Evolutionary conservation across 1,140 invertebrate species (phyloP).

Genomic region (Drosophila sp.): DNA sequence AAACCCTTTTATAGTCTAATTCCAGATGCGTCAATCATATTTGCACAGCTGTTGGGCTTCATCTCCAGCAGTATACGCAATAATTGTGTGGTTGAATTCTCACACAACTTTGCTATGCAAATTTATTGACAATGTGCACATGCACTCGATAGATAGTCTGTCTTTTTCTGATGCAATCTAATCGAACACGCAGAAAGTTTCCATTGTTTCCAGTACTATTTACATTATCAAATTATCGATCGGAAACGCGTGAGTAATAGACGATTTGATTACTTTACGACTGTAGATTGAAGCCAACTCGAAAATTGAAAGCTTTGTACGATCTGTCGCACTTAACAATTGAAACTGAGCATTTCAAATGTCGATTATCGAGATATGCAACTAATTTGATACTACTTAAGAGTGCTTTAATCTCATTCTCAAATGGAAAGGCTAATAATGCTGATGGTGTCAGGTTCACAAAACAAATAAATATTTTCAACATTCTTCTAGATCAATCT

Average conservation of each 20-base stretch:
- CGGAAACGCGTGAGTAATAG: slow-evolving; percentile 28
- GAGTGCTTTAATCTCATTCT: neutral
- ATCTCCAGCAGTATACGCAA: neutral
- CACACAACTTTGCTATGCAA: slow-evolving; percentile 18
- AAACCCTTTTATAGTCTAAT: slow-evolving; percentile 37
- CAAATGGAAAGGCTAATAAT: neutral
- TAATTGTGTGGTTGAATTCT: neutral
- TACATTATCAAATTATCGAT: slow-evolving; percentile 32
- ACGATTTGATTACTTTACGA: neutral
- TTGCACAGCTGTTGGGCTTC: slow-evolving; percentile 46
- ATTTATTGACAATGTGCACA: slow-evolving; percentile 23
- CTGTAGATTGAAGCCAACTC: slow-evolving; percentile 9
- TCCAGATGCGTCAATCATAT: slow-evolving; percentile 15
- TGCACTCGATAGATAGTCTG: slow-evolving; percentile 1
- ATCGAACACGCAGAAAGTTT: slow-evolving; percentile 24
- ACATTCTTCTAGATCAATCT: neutral
- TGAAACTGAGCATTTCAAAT: neutral
- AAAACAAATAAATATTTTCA: slow-evolving; percentile 7
- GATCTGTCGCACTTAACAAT: neutral
- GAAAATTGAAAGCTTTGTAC: slow-evolving; percentile 2
- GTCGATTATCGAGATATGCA: neutral
- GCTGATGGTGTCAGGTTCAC: slow-evolving; percentile 30
- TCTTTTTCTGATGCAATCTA: slow-evolving; percentile 27
- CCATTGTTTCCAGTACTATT: slow-evolving; percentile 18
- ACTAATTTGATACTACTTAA: neutral